Evolutionary conservation across 2,888 invertebrate genomes (phyloP).

Genomic region (Noctua pronuba): DNA sequence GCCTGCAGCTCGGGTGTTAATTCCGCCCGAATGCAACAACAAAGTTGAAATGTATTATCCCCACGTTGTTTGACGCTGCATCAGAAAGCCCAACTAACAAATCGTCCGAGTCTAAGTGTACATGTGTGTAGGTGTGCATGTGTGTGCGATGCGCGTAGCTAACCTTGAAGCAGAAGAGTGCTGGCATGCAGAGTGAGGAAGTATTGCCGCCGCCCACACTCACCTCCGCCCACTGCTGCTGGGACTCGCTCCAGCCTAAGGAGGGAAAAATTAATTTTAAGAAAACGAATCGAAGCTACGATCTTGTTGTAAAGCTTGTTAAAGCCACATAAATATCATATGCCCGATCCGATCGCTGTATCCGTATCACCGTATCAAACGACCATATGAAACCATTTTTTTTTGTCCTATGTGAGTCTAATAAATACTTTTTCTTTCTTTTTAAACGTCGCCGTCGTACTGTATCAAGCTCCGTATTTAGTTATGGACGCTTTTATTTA

Average conservation of each 20-base stretch:
- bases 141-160: constrained; percentile 72
- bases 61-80: not conserved
- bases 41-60: no score
- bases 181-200: constrained; percentile 95
- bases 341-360: no score
- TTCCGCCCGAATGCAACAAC: no score
- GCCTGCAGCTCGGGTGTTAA: no score
- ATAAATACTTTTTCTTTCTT: no score
- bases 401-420: no score
- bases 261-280: not conserved
- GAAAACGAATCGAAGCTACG: not conserved
- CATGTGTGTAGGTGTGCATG: constrained; percentile 60
- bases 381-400: no score
- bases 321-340: no score
- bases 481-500: no score
- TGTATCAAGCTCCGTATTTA: no score
- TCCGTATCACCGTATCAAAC: no score
- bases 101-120: constrained; percentile 34
- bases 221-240: constrained; percentile 79
- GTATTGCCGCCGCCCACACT: constrained; percentile 89
- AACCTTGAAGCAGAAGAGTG: constrained; percentile 97
- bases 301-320: not conserved
- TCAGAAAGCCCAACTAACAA: constrained; percentile 43
- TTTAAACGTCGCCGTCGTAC: no score
- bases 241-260: constrained; percentile 55